Conservation (phyloP, 2,888 invertebrate species). For the Bedellia somnulentella region DNA sequence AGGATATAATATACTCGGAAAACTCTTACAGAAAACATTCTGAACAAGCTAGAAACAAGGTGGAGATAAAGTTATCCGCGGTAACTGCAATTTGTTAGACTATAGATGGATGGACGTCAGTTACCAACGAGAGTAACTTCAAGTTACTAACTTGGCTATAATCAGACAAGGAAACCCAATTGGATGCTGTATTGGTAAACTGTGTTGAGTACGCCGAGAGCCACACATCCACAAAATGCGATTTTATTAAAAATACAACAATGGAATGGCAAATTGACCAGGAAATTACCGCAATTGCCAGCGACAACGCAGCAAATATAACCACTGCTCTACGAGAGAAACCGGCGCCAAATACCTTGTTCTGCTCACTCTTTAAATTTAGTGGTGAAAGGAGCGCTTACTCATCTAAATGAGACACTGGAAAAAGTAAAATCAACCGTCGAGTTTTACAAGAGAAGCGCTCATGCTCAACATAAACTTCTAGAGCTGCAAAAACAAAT, state of each 20-base stretch:
- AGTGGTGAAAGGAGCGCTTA: slow-evolving; percentile 10
- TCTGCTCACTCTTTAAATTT: slow-evolving; percentile 13
- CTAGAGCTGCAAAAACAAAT: too few relatives aligned
- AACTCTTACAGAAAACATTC: slow-evolving; percentile 1
- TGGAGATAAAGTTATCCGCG: background rate
- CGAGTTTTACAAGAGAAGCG: too few relatives aligned
- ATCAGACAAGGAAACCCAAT: background rate
- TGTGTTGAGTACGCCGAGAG: background rate
- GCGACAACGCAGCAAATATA: slow-evolving; percentile 13
- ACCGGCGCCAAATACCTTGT: slow-evolving; percentile 10
- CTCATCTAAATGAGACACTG: too few relatives aligned
- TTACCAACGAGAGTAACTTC: background rate
- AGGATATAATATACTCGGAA: slow-evolving; percentile 1
- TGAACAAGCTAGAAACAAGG: slow-evolving; percentile 14
- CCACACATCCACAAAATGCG: background rate
- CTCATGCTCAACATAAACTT: too few relatives aligned
- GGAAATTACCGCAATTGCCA: slow-evolving; percentile 6
- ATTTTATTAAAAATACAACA: slow-evolving; percentile 5
- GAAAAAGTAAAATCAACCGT: too few relatives aligned
- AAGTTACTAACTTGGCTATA: too few relatives aligned
- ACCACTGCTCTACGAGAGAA: slow-evolving; percentile 9
- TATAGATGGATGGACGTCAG: background rate
- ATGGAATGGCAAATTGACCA: slow-evolving; percentile 6
- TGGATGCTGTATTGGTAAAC: background rate
- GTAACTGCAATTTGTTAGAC: background rate